Evolutionary conservation across 2,113 vertebrate species (phyloP), one percentile per base, ranked within the genome.

Genomic region (Morone chrysops): DNA sequence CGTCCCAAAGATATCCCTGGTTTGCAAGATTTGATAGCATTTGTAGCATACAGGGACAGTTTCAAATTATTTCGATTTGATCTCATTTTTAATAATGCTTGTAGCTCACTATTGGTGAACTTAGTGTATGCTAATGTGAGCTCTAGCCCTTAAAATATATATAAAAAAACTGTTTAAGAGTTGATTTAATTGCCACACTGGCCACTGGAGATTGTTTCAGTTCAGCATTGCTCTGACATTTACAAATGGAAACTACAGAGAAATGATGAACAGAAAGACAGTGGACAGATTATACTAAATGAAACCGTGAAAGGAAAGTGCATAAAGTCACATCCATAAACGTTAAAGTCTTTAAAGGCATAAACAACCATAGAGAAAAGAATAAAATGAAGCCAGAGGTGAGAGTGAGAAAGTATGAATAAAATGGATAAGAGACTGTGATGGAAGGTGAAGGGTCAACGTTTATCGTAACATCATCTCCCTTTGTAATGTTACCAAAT

Each of bases 141-240:
- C 47, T 74, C 3, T 9, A 31, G 59, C 38, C 16, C 43, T 3
- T 31, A 53, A 57, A 77, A 65, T n/a, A 48, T 83, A 53, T 0
- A 4, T n/a, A 45, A 31, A 31, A 31, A 31, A 31, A 31, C 31
- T 31, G 74, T 43, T 77, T 73, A 66, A 83, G 56, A 0, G 1
- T 67, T 48, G 40, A 53, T 68, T 77, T 77, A 85, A 77, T 70
- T 63, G 57, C 51, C 31, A 45, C 20, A 20, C 7, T 59, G 43
- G 48, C 43, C 70, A 50, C 45, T 38, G 71, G 67, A 84, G 75
- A 75, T 53, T 14, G 48, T 41, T 45, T 78, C 22, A 53, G 22
- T 41, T 66, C 48, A 66, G 63, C 45, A 78, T 43, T 50, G 38
- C 67, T 80, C 57, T 80, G 82, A 87, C 79, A 90, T 85, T 87